Conservation (phyloP, 1,140 invertebrate genomes). For the Lucilia cuprina region DNA sequence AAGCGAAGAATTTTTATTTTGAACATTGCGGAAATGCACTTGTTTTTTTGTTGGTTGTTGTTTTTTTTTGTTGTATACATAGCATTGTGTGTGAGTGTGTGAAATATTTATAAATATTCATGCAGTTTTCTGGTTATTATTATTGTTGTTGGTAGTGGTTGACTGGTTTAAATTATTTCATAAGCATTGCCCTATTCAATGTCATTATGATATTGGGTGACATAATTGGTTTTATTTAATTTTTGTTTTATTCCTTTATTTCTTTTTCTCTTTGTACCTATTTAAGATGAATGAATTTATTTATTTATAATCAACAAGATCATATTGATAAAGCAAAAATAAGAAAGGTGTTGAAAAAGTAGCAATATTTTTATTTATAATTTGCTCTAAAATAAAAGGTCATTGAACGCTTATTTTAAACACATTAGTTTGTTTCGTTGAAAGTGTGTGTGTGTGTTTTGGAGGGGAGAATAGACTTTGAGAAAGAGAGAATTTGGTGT, state of each 20-base stretch:
- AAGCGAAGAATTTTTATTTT: conserved; percentile 21
- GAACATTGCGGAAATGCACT: conserved; percentile 19
- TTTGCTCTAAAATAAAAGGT: background rate
- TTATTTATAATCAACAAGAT: background rate
- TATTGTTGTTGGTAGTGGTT: background rate
- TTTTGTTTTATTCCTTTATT: background rate
- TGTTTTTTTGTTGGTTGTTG: conserved; percentile 17
- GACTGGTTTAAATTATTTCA: background rate
- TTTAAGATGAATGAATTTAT: background rate
- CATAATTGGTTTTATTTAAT: conserved; percentile 11
- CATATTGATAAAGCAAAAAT: background rate
- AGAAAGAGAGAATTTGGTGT: background rate
- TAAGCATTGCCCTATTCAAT: background rate
- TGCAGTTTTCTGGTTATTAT: background rate
- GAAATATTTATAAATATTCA: background rate
- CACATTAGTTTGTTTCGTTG: background rate
- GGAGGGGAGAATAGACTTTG: too few relatives aligned
- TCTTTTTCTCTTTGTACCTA: background rate
- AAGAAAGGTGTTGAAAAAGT: background rate
- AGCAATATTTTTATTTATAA: background rate
- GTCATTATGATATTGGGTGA: conserved; percentile 14
- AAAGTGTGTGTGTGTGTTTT: background rate
- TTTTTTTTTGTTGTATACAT: too few relatives aligned
- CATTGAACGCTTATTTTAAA: background rate
- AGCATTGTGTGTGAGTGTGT: background rate